Conservation (phyloP, 2,888 invertebrate species). For the Nomada lathburiana region DNA sequence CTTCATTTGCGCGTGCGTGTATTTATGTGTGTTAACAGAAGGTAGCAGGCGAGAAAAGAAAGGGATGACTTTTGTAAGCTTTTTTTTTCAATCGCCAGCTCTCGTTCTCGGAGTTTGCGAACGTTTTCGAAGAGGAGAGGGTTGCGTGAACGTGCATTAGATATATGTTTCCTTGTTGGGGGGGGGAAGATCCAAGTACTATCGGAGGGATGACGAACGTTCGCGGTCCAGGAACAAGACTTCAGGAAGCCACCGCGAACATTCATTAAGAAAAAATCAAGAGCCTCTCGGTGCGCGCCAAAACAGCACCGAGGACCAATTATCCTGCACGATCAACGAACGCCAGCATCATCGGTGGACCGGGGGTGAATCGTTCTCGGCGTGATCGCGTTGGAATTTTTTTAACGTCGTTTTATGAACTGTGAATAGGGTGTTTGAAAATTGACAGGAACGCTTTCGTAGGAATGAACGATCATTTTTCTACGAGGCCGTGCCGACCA, state of each 20-base stretch:
- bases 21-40: neutral
- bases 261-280: neutral
- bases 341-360: neutral
- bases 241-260: neutral
- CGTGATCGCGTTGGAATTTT: neutral
- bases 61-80: slow-evolving; percentile 13
- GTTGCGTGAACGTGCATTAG: no score
- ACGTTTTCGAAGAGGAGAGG: no score
- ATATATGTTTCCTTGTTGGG: no score
- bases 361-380: neutral
- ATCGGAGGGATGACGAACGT: neutral
- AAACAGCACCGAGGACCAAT: slow-evolving; percentile 31
- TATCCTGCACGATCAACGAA: slow-evolving; percentile 7
- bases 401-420: neutral
- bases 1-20: neutral
- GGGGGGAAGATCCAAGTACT: no score
- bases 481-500: neutral
- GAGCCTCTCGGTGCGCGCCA: neutral
- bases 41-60: neutral
- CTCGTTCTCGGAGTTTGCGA: no score
- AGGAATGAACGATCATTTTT: neutral
- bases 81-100: neutral
- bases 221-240: neutral
- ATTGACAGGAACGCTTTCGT: neutral
- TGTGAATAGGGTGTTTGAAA: neutral